A percentile compares a stretch with the other conserved stretches of the same genome.
Conservation (phyloP, 2,113 vertebrate genomes). For the Gasterosteus aculeatus region DNA sequence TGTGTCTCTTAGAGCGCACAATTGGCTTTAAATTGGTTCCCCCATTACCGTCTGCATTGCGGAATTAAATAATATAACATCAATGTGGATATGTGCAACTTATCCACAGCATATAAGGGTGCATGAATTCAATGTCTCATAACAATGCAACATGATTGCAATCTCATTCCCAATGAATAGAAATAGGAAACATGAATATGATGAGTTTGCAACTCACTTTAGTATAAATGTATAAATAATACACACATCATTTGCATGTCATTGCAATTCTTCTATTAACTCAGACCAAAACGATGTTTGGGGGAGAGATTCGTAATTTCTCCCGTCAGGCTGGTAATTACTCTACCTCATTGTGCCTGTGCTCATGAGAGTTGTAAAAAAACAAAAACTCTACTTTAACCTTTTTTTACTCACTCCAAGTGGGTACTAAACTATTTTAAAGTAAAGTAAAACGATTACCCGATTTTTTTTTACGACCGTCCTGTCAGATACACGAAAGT, state of each 20-base stretch:
- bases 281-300: conserved; percentile 2
- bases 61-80: conserved; percentile 40
- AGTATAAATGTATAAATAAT: neutral
- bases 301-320: conserved; percentile 20
- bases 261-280: conserved; percentile 15
- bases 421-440: no score
- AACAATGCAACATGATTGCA: conserved; percentile 25
- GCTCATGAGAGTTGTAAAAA: no score
- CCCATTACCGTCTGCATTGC: conserved; percentile 45
- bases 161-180: conserved; percentile 13
- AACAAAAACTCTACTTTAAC: no score
- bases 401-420: no score
- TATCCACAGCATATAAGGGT: neutral
- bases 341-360: conserved; percentile 9
- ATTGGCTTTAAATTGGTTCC: conserved; percentile 52
- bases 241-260: conserved; percentile 12
- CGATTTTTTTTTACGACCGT: no score
- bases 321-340: conserved; percentile 18
- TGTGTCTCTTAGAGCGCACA: conserved; percentile 16
- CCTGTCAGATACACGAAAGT: neutral
- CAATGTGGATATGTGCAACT: conserved; percentile 42
- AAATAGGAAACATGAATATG: conserved; percentile 19
- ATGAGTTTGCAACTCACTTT: conserved; percentile 5
- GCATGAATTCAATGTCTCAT: conserved; percentile 15
- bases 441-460: no score